A percentile compares a stretch with the other conserved stretches of the same genome.
Conservation (phyloP, 35 echinoderm and acorn worm species). For the Apostichopus japonicus region DNA sequence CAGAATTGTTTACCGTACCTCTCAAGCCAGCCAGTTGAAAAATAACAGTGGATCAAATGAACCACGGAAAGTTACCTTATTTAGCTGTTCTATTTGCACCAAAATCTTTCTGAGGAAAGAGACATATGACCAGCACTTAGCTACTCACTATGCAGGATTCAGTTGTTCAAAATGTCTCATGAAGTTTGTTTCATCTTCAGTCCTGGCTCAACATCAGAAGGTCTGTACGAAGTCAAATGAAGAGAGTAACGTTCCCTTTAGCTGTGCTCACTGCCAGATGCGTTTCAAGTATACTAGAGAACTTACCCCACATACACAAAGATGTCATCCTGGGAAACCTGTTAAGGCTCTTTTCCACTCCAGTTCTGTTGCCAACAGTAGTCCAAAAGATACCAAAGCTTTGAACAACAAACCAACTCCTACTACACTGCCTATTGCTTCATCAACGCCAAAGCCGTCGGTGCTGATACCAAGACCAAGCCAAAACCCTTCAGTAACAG, state of each 20-base stretch:
- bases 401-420: constrained; percentile 20
- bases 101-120: constrained; percentile 68
- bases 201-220: constrained; percentile 36
- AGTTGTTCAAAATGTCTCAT: constrained; percentile 57
- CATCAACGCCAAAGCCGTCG: not conserved
- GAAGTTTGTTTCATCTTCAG: constrained; percentile 46
- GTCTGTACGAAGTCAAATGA: constrained; percentile 32
- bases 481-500: not conserved
- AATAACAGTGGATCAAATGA: not conserved
- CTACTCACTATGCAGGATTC: constrained; percentile 21
- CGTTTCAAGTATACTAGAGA: constrained; percentile 42
- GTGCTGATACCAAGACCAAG: not conserved
- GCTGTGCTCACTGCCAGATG: constrained; percentile 50
- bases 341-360: not conserved
- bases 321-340: constrained; percentile 42
- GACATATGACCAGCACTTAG: constrained; percentile 61
- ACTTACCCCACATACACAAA: constrained; percentile 44
- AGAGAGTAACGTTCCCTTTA: constrained; percentile 18
- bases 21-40: constrained; percentile 21
- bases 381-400: not conserved
- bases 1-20: constrained; percentile 27
- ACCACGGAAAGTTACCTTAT: constrained; percentile 44
- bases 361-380: not conserved
- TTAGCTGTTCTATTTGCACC: constrained; percentile 49
- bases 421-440: not conserved